Base-by-base conservation (phyloP, 1,140 invertebrate genomes). In the Sipha flava region DNA sequence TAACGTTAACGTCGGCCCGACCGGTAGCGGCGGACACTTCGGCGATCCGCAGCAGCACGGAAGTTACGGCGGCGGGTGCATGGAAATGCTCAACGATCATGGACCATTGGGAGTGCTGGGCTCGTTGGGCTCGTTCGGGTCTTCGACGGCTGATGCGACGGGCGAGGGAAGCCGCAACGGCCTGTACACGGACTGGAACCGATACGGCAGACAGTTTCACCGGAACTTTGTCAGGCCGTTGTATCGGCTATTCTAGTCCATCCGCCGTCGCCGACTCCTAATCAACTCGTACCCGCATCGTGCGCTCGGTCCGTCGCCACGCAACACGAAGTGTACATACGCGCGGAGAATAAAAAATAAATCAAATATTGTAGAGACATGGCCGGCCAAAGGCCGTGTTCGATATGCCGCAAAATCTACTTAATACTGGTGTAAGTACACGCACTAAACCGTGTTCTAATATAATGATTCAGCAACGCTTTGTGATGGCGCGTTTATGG, bases 121-220 rank as follows among this genome's bases (percentile, higher is more conserved):
- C 10, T 34, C 18, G 1, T 7, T 57, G 18, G 73, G 73, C 0
- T 12, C 34, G 23, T 9, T 59, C 1, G 21, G 31, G 10, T 52
- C 47, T 6, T 16, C 47, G 2, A 34, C 23, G 16, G 70, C 29
- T 23, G 34, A 23, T 1, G 1, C 29, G 1, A 14, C 29, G 16
- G 59, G 73, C 1, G n/a, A n/a, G n/a, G n/a, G n/a, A n/a, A 59
- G 37, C 16, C 52, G 52, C 14, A 12, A n/a, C 9, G 45, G 70
- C 9, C 3, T n/a, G 29, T 49, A 52, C 10, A 4, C 26, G 12
- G 7, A 59, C 21, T 77, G 73, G 73, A 54, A 77, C 34, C 37
- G 73, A 18, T 77, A 77, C 6, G 73, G 52, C 52, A 77, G 73
- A 43, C 73, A 77, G 49, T 77, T 59, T 16, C 73, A 54, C 21